These are phyloP conservation scores for Calephelis virginiensis DNA, from an alignment of 1,140 invertebrate genomes.

Conservation along the genomic window DNA sequence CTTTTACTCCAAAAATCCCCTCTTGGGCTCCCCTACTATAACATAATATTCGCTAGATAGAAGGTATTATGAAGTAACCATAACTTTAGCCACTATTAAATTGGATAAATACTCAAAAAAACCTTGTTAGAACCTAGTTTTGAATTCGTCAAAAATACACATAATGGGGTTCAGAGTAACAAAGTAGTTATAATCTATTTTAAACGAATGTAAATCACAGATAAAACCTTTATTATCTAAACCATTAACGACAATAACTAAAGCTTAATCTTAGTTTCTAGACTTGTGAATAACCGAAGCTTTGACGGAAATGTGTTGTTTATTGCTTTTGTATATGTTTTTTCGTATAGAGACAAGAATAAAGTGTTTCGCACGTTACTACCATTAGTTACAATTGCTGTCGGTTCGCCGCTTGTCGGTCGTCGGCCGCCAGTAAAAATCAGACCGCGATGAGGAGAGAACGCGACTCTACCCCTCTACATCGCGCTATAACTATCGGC, in stretches of 20 bases:
- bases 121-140: too few relatives aligned
- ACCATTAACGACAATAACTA: not conserved
- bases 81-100: too few relatives aligned
- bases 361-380: slow-evolving; percentile 34
- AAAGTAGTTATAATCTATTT: too few relatives aligned
- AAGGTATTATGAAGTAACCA: too few relatives aligned
- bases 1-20: too few relatives aligned
- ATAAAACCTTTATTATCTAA: not conserved
- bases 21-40: too few relatives aligned
- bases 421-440: slow-evolving; percentile 40
- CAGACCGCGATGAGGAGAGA: slow-evolving; percentile 39
- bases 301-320: slow-evolving; percentile 18
- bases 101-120: too few relatives aligned
- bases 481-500: slow-evolving; percentile 3
- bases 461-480: slow-evolving; percentile 32
- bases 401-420: slow-evolving; percentile 28
- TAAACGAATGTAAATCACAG: too few relatives aligned
- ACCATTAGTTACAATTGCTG: slow-evolving; percentile 29
- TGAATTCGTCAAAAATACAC: too few relatives aligned
- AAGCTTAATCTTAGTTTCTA: not conserved
- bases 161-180: too few relatives aligned
- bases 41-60: too few relatives aligned
- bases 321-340: slow-evolving; percentile 17
- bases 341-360: slow-evolving; percentile 31
- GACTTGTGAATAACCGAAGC: slow-evolving; percentile 3